A percentile compares a stretch with the other conserved stretches of the same genome.
Conservation (phyloP, 2,797 vertebrate genomes). For the Melanogrammus aeglefinus region DNA sequence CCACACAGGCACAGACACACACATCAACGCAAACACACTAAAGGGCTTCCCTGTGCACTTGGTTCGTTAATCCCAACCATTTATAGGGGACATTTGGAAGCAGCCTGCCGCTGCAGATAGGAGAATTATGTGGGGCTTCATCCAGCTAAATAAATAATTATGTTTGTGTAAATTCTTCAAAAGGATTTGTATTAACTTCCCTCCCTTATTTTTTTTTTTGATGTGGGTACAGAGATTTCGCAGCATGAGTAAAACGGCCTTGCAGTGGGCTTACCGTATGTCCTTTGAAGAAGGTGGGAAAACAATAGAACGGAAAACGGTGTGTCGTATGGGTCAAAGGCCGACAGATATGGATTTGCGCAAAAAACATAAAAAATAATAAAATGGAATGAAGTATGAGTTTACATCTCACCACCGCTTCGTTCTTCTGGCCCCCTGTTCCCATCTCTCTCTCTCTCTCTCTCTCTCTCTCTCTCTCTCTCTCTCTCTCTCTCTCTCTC, state of each 20-base stretch:
- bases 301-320: slow-evolving; percentile 25
- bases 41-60: slow-evolving; percentile 41
- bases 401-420: slow-evolving; percentile 29
- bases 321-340: slow-evolving; percentile 25
- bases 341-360: not conserved
- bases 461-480: no score
- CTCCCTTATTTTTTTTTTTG: slow-evolving; percentile 41
- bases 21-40: not conserved
- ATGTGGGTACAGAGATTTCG: slow-evolving; percentile 59
- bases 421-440: slow-evolving; percentile 29
- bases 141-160: slow-evolving; percentile 78
- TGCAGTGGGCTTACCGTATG: slow-evolving; percentile 41
- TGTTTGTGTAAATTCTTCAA: slow-evolving; percentile 74
- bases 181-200: slow-evolving; percentile 71
- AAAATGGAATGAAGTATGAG: slow-evolving; percentile 10
- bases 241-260: slow-evolving; percentile 40
- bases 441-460: slow-evolving; percentile 1
- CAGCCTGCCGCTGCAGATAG: slow-evolving; percentile 72
- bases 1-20: slow-evolving; percentile 17
- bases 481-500: no score
- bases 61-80: slow-evolving; percentile 66
- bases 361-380: slow-evolving; percentile 26
- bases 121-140: slow-evolving; percentile 74
- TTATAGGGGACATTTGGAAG: slow-evolving; percentile 70
- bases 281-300: slow-evolving; percentile 39